phyloP scores from a whole-genome alignment of 2,113 vertebrate genomes.

The Anhinga rufa region DNA sequence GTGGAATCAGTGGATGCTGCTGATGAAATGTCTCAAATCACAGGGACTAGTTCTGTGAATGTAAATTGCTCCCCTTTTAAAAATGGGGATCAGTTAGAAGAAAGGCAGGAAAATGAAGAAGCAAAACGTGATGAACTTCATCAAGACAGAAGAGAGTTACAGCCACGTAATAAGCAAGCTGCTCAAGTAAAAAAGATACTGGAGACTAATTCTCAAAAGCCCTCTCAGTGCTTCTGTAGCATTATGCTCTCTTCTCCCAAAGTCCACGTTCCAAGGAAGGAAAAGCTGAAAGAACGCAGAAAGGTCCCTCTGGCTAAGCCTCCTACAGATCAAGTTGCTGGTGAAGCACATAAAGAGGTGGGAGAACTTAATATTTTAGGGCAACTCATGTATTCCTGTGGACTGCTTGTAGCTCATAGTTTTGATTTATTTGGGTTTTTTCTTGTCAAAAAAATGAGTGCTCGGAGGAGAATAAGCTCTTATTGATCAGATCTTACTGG shows the following conservation, averaged over 20 bases:
- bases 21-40: neutral
- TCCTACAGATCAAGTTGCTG: neutral
- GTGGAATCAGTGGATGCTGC: conserved; percentile 32
- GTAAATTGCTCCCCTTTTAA: neutral
- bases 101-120: neutral
- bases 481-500: neutral
- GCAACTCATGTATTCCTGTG: neutral
- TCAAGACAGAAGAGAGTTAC: neutral
- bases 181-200: neutral
- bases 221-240: neutral
- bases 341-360: conserved; percentile 27
- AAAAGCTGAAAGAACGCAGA: neutral
- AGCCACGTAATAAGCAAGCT: neutral
- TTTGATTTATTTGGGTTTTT: fast-evolving
- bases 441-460: neutral
- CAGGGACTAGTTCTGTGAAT: neutral
- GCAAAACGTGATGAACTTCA: fast-evolving
- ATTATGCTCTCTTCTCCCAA: conserved; percentile 51
- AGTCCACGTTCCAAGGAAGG: conserved; percentile 51
- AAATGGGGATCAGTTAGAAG: neutral
- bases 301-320: neutral
- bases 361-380: neutral
- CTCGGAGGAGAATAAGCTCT: neutral
- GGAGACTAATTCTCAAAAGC: no score
- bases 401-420: neutral